Conservation (phyloP, 1,140 invertebrate species). For the Diprion similis region DNA sequence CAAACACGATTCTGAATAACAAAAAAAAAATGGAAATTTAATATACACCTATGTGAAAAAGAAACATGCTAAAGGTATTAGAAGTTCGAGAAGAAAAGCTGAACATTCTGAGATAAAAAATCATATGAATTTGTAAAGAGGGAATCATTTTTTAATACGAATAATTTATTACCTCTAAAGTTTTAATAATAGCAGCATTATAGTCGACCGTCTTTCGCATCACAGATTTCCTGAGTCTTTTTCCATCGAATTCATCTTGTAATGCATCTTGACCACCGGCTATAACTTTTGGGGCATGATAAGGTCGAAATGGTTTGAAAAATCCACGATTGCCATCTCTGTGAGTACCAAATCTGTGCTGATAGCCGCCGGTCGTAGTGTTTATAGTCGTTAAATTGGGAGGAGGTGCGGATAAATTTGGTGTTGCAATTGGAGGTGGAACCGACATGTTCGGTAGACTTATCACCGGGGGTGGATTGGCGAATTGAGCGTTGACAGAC, state of each 20-base stretch:
- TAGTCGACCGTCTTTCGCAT: constrained; percentile 99
- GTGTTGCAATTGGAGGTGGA: constrained; percentile 51
- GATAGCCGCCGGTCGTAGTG: constrained; percentile 49
- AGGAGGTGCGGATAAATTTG: constrained; percentile 57
- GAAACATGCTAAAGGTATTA: too few species aligned
- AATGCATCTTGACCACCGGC: constrained; percentile 51
- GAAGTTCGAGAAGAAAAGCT: too few species aligned
- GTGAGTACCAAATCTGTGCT: constrained; percentile 54
- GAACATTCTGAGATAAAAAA: constrained; percentile 5
- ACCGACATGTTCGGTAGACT: constrained; percentile 60
- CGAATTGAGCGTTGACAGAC: constrained; percentile 54
- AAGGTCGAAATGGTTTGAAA: constrained; percentile 61
- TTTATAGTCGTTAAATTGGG: constrained; percentile 58
- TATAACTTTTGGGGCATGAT: constrained; percentile 58
- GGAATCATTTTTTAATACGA: not conserved
- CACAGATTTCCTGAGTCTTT: constrained; percentile 92
- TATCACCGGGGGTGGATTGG: constrained; percentile 53
- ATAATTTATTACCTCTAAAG: constrained; percentile 74
- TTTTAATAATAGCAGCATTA: constrained; percentile 94
- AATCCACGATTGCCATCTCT: constrained; percentile 53
- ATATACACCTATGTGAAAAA: not conserved
- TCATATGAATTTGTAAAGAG: too few species aligned
- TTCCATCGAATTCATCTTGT: constrained; percentile 93
- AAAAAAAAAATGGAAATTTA: constrained; percentile 28
- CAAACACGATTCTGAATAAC: constrained; percentile 82